Percentiles rank a stretch among this genome's conserved stretches.
These are phyloP conservation scores for Ictalurus furcatus DNA, from an alignment of 2,113 vertebrate genomes.

Conservation along the genomic window DNA sequence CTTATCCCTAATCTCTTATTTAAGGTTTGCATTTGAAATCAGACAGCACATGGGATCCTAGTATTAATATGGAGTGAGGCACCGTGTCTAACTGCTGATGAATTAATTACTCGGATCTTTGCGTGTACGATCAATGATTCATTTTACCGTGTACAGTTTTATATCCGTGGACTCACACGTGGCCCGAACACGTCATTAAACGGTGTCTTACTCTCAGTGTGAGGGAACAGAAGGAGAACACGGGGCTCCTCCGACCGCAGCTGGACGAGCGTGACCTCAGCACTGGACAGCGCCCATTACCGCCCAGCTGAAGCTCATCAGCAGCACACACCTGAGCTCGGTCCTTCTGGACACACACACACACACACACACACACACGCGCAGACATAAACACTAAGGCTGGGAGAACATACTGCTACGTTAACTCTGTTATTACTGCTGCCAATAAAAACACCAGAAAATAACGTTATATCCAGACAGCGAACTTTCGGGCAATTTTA, in stretches of 20 bases:
- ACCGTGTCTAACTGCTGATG: not conserved
- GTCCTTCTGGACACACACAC: constrained; percentile 30
- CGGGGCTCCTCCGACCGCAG: constrained; percentile 28
- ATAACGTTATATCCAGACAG: not conserved
- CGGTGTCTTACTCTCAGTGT: constrained; percentile 21
- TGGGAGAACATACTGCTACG: not conserved
- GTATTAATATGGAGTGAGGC: not conserved
- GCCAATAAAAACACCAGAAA: not conserved
- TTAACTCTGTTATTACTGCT: constrained; percentile 6
- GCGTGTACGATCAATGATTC: not conserved
- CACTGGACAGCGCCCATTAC: constrained; percentile 48
- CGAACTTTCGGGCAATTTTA: not conserved
- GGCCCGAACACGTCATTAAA: constrained; percentile 5
- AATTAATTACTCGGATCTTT: not conserved
- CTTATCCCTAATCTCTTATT: not conserved
- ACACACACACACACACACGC: constrained; percentile 31
- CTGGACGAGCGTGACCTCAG: constrained; percentile 50
- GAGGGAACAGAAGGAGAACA: constrained; percentile 10
- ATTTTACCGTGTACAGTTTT: not conserved
- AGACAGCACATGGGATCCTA: not conserved
- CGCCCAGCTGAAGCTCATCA: constrained; percentile 57
- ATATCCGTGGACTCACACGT: not conserved
- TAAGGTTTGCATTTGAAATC: not conserved
- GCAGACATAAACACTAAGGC: not conserved
- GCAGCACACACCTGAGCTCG: constrained; percentile 53